Base-by-base conservation (phyloP, 2,797 vertebrate genomes). In the Gambusia yucatana region DNA sequence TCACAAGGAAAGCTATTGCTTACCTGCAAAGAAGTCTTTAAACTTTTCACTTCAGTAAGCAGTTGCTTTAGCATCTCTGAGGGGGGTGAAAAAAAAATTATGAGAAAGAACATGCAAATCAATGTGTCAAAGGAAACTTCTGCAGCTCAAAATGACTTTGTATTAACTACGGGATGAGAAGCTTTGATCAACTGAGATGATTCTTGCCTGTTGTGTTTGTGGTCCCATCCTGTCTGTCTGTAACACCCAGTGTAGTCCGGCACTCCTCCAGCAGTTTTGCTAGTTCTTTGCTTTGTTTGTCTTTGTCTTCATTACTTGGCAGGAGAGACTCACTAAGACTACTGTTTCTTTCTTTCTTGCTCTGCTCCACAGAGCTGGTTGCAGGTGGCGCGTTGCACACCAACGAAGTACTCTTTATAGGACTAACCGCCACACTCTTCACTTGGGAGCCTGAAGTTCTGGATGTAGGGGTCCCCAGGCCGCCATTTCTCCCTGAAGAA, bases 21-120 rank as follows among this genome's bases (percentile, higher is more conserved):
- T 75, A 96, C 96, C 96, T 95, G 90, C 74, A 96, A 86, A 46
- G 91, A 92, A 57, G 80, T 93, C 85, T 89, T 95, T 82, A 95
- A 75, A 79, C 78, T 92, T 82, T 82, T 94, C 82, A 96, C 86
- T 81, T 96, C 95, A 70, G 80, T 80, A 80, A 95, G 88, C n/a
- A 96, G 90, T 83, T 78, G 82, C 80, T 87, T 89, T 82, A 96
- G 80, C 61, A 94, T 87, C 81, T 94, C 95, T 96, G 83, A 77
- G 76, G 87, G 77, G 85, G 63, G 77, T 79, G 90, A 16, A 84
- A 9, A 78, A 91, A 84, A 92, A 82, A 83, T 83, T 82, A 90
- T 30, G 80, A n/a, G 57, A 79, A 48, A 80, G 78, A 70, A 69
- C 57, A 77, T 77, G 82, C 82, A 86, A 80, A 81, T 57, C 28